Conservation (phyloP, 2,888 invertebrate genomes). For the Pterostichus madidus region DNA sequence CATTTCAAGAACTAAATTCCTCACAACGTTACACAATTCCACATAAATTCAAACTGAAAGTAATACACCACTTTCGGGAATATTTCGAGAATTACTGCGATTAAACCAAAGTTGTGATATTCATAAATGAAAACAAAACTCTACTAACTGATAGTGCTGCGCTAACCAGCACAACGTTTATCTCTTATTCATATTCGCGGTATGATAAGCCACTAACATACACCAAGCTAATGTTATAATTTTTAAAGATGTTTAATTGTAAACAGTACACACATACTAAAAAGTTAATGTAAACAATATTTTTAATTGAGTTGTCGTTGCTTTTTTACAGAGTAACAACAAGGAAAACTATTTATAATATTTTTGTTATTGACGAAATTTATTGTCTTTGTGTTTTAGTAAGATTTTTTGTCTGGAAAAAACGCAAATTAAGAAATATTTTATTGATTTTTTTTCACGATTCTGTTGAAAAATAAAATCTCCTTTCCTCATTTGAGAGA, state of each 20-base stretch:
- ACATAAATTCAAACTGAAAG: not conserved
- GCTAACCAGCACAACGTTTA: slow-evolving; percentile 17
- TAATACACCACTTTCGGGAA: not conserved
- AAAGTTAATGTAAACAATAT: slow-evolving; percentile 11
- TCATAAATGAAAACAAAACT: slow-evolving; percentile 26
- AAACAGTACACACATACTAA: slow-evolving; percentile 1
- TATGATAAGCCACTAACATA: not conserved
- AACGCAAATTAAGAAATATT: too few species aligned
- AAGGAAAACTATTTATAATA: too few species aligned
- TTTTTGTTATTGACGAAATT: too few species aligned
- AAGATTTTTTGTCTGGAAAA: too few species aligned
- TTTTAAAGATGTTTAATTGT: not conserved
- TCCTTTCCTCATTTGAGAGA: too few species aligned
- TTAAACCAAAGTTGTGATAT: not conserved
- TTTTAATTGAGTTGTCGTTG: not conserved
- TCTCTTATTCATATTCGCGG: slow-evolving; percentile 30
- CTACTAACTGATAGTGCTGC: not conserved
- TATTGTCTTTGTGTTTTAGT: too few species aligned
- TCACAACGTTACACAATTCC: not conserved
- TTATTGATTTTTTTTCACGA: too few species aligned
- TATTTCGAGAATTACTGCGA: not conserved
- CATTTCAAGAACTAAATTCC: not conserved
- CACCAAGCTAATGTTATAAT: slow-evolving; percentile 26
- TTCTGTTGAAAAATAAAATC: too few species aligned
- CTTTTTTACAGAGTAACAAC: too few species aligned